A percentile compares a stretch with the other conserved stretches of the same genome.
phyloP scores from a whole-genome alignment of 2,797 vertebrate genomes.

The Allobates femoralis region DNA sequence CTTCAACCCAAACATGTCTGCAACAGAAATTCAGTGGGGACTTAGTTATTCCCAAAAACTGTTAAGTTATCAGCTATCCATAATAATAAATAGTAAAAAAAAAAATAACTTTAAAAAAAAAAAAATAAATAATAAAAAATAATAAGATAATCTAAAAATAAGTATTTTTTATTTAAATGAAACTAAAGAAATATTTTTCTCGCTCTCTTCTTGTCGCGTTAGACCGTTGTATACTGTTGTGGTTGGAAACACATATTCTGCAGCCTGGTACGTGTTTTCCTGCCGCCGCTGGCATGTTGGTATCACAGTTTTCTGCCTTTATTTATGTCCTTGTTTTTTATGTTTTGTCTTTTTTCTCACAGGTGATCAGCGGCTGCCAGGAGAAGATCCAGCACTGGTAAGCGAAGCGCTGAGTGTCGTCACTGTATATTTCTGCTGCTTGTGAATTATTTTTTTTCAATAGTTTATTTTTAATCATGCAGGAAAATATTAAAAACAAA shows the following conservation, averaged over 20 bases:
- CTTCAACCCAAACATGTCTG: too few relatives aligned
- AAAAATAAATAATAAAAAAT: too few relatives aligned
- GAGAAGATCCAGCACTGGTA: conserved; percentile 86
- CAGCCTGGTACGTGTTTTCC: conserved; percentile 71
- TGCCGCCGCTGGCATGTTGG: conserved; percentile 73
- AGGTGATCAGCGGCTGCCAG: conserved; percentile 84
- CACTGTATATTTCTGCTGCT: neutral
- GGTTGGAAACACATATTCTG: conserved; percentile 70
- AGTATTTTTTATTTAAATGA: too few relatives aligned
- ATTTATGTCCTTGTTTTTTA: conserved; percentile 63
- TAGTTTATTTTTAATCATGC: too few relatives aligned
- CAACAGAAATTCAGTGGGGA: too few relatives aligned
- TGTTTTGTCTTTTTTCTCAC: conserved; percentile 77
- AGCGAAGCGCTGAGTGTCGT: conserved; percentile 73
- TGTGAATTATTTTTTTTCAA: neutral
- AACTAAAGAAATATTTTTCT: neutral
- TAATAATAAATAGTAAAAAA: too few relatives aligned
- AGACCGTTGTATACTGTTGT: conserved; percentile 73
- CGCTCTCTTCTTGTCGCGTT: conserved; percentile 74
- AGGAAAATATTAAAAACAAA: too few relatives aligned
- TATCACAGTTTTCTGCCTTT: conserved; percentile 69
- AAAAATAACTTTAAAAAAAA: too few relatives aligned
- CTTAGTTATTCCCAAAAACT: too few relatives aligned
- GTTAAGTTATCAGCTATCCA: too few relatives aligned
- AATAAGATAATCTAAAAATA: too few relatives aligned